Evolutionary conservation across 2,888 invertebrate species (phyloP), one percentile per base, ranked within the genome.

Genomic region (Tortrix viridana): DNA sequence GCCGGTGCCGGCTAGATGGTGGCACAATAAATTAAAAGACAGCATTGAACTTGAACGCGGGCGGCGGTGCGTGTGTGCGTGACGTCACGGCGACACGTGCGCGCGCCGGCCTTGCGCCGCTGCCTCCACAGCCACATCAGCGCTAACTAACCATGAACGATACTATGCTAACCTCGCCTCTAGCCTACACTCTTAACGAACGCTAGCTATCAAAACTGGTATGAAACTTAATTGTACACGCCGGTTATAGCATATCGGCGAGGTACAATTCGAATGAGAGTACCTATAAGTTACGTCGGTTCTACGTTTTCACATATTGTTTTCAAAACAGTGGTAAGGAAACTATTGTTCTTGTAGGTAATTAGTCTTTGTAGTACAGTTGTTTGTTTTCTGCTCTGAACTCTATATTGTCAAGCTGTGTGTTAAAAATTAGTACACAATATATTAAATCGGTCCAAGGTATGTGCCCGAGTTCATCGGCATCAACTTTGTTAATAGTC

Each of bases 31-130:
- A 85, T 85, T 85, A 86, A 86, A 83, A 83, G 83, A 79, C 85
- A 90, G 73, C 91, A 90, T 89, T 91, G 91, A 91, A 91, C 90
- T 90, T 91, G 91, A 89, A 86, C 88, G 86, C 76, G 74, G 67
- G 70, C 70, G 73, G 72, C 73, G 74, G 77, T 82, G 84, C 83
- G 86, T 87, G 86, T 68, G 77, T 72, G 79, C 60, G 73, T 88
- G 89, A 88, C 89, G 89, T 89, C 84, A 88, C 69, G 62, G 69
- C 37, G 69, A 71, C 74, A 78, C 82, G 78, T 80, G 82, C 77
- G 82, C 77, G 73, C 73, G 66, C 41, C 72, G 71, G 68, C 69
- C 67, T 65, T 66, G 69, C 32, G 32, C 68, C 54, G 68, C 66
- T 57, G 66, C 67, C 80, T 77, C 79, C 77, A 75, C 79, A 71